Evolutionary conservation across 2,797 vertebrate species (phyloP), one percentile per base, ranked within the genome.

Genomic region (Taenioides sp.): DNA sequence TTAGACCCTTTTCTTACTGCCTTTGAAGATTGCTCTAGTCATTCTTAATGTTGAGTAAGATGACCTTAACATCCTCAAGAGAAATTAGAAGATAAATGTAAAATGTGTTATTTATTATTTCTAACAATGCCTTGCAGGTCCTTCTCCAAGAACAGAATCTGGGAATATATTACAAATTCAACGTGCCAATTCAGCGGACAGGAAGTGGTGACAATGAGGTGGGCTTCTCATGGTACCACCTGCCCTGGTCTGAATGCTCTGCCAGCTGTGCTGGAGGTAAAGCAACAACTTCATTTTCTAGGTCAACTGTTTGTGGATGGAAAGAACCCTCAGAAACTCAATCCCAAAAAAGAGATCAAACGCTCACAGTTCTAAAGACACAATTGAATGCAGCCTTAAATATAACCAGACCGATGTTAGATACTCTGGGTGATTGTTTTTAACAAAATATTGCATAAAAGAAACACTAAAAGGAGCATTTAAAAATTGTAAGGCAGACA

Each of bases 141-240:
- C 95, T 99, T 62, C 95, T 99, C 66, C 98, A 99, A 88, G 98
- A 99, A 84, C 96, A 98, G 91, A 99, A 99, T 93, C 87, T 96
- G 88, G 98, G 98, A 75, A 97, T 99, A 89, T 94, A 91, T 67
- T 99, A 97, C 93, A 97, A 95, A 84, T 99, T 99, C 92, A 99
- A 95, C 60, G 96, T 99, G 83, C 98, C 98, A 68, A 98, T 99
- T 89, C 93, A 95, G 91, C 95, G 96, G 18, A 97, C 95, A 12
- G 97, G 97, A 76, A 98, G 97, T 65, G 98, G 96, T 28, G 98
- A 98, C 92, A 98, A 96, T 78, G 97, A 99, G 88, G 97, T 96
- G 87, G 96, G 96, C 82, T 99, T 98, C 92, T 89, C 93, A 25
- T 99, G 98, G 98, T 93, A 95, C 91, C 96, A 97, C 84, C 90